phyloP scores from a whole-genome alignment of 2,888 invertebrate species.

The Acrocera orbiculus region DNA sequence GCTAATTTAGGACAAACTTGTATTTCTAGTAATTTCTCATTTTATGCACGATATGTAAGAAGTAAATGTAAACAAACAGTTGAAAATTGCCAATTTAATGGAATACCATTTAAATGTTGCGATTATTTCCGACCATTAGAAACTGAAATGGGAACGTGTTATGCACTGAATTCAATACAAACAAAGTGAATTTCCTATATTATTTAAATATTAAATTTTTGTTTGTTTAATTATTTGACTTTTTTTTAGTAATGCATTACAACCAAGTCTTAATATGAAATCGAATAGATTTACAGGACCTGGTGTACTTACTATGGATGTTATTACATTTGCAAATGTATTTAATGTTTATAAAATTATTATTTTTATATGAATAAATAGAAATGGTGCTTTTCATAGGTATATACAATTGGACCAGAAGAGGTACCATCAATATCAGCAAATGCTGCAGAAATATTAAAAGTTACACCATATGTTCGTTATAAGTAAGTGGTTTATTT shows the following conservation, averaged over 20 bases:
- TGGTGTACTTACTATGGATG: constrained; percentile 38
- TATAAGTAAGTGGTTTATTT: constrained; percentile 29
- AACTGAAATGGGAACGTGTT: constrained; percentile 50
- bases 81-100: constrained; percentile 43
- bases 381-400: too few species aligned
- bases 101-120: constrained; percentile 43
- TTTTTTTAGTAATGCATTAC: constrained; percentile 27
- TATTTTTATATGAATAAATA: too few species aligned
- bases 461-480: constrained; percentile 38
- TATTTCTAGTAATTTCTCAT: constrained; percentile 39
- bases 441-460: constrained; percentile 40
- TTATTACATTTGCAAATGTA: constrained; percentile 35
- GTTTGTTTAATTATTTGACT: not conserved
- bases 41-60: constrained; percentile 40
- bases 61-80: constrained; percentile 40
- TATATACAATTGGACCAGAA: constrained; percentile 44
- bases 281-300: constrained; percentile 47
- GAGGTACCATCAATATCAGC: constrained; percentile 54
- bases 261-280: constrained; percentile 37
- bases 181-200: constrained; percentile 15
- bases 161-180: constrained; percentile 47
- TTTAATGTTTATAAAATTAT: constrained; percentile 11
- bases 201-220: not conserved
- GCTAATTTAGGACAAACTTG: constrained; percentile 38
- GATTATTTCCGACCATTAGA: constrained; percentile 43